phyloP scores from a whole-genome alignment of 1,140 invertebrate species.

The Pinna nobilis region DNA sequence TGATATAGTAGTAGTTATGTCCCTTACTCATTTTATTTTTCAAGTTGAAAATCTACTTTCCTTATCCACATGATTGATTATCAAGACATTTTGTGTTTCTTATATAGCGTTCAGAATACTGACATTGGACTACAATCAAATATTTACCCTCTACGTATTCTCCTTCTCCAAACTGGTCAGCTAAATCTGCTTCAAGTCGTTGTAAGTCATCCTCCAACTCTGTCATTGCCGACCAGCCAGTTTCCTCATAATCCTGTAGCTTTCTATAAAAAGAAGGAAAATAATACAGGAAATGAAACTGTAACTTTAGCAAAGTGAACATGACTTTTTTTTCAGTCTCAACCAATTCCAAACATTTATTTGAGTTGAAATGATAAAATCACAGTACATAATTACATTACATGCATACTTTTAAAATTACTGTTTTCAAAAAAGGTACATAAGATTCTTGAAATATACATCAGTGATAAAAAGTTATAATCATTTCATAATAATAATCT shows the following conservation, averaged over 20 bases:
- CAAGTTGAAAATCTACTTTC: no score
- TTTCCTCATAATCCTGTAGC: slow-evolving; percentile 71
- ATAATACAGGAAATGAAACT: background rate
- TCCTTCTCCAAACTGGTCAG: slow-evolving; percentile 64
- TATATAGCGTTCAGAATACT: no score
- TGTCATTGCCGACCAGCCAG: slow-evolving; percentile 71
- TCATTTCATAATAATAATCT: no score
- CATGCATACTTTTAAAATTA: slow-evolving; percentile 61
- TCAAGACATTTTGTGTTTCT: no score
- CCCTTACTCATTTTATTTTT: no score
- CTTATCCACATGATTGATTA: no score
- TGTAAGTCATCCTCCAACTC: slow-evolving; percentile 67
- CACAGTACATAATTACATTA: background rate
- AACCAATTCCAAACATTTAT: background rate
- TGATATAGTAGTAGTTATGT: no score
- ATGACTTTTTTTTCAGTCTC: slow-evolving; percentile 4
- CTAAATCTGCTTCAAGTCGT: slow-evolving; percentile 64
- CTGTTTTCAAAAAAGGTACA: background rate
- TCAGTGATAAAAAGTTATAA: no score
- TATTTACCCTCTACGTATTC: no score
- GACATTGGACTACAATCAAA: no score
- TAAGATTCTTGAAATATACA: background rate
- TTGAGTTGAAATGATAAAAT: background rate
- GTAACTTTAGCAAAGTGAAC: background rate
- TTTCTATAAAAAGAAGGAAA: slow-evolving; percentile 45